Percentiles rank a stretch among this genome's conserved stretches.
These are phyloP conservation scores for Megalops cyprinoides DNA, from an alignment of 2,797 vertebrate species.

Conservation along the genomic window DNA sequence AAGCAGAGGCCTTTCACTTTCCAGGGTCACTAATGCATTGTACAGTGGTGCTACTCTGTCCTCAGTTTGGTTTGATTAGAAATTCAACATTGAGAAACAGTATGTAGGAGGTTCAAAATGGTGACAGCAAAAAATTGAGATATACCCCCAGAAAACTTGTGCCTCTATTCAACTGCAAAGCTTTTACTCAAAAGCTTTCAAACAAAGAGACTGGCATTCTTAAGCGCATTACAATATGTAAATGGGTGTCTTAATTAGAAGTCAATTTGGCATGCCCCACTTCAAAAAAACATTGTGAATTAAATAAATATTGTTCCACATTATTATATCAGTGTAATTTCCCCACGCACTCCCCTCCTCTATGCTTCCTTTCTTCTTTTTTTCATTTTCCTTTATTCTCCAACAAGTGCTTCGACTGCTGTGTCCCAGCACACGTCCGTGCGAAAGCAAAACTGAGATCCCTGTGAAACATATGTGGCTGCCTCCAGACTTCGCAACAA, in stretches of 20 bases:
- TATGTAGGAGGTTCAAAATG: background rate
- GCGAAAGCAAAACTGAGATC: background rate
- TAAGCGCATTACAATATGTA: slow-evolving; percentile 10
- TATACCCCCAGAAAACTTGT: background rate
- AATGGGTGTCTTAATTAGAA: slow-evolving; percentile 24
- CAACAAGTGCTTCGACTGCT: background rate
- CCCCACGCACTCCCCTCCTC: background rate
- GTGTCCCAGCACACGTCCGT: background rate
- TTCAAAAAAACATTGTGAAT: slow-evolving; percentile 25
- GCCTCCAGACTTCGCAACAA: too few species aligned
- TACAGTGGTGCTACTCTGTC: background rate
- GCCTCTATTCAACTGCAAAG: background rate
- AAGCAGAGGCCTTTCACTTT: background rate
- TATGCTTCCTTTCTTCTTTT: slow-evolving; percentile 35
- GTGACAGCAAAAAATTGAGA: background rate
- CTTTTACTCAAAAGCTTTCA: slow-evolving; percentile 5
- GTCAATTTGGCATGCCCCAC: slow-evolving; percentile 24
- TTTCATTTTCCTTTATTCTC: slow-evolving; percentile 27
- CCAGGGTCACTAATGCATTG: background rate
- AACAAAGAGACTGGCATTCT: background rate
- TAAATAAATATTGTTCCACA: slow-evolving; percentile 22
- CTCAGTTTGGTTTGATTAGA: background rate
- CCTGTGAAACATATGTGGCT: too few species aligned
- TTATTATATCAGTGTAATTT: slow-evolving; percentile 22
- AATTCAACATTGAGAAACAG: background rate